phyloP scores from a whole-genome alignment of 2,888 invertebrate genomes.

The Prosapia bicincta region DNA sequence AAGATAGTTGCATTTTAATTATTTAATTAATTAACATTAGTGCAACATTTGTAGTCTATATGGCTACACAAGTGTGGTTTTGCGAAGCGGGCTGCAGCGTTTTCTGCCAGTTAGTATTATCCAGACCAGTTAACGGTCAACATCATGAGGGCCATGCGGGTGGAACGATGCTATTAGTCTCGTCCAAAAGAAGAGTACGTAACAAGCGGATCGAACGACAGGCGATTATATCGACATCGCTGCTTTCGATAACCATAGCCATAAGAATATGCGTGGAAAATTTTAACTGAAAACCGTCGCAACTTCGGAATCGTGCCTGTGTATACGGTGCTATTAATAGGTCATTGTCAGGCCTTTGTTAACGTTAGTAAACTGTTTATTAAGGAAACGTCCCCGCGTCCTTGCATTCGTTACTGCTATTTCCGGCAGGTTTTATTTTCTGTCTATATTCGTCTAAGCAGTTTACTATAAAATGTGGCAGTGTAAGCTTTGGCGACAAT shows the following conservation, averaged over 20 bases:
- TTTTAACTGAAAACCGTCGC: background rate
- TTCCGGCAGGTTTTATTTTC: background rate
- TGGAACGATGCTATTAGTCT: background rate
- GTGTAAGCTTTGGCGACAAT: background rate
- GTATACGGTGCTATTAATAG: background rate
- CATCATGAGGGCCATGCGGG: background rate
- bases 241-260: background rate
- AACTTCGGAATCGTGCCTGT: background rate
- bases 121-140: background rate
- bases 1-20: no score
- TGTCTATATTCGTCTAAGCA: no score
- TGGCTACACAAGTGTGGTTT: no score
- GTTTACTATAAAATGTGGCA: background rate
- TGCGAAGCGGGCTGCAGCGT: no score
- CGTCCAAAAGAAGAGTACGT: background rate
- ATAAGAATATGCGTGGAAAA: background rate
- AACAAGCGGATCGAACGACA: background rate
- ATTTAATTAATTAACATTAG: no score
- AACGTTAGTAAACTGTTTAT: background rate
- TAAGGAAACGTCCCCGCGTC: background rate
- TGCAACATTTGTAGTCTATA: no score
- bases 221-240: background rate
- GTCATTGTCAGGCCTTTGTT: background rate
- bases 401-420: background rate
- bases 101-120: no score